These are phyloP conservation scores for Trissoscelio sp. DNA, from an alignment of 2,888 invertebrate species.

Conservation along the genomic window DNA sequence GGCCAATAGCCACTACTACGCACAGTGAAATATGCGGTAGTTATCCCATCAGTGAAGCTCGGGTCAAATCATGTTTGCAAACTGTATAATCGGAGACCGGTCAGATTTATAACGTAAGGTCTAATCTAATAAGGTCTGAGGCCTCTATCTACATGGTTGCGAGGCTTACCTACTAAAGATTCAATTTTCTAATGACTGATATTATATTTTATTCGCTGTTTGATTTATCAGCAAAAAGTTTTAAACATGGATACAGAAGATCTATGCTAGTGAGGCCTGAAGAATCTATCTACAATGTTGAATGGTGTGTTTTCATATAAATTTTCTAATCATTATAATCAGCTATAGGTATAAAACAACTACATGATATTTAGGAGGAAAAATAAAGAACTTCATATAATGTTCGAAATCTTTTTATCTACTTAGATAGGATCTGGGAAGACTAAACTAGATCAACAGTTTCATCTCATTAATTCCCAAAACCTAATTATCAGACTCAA, in stretches of 20 bases:
- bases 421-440: no score
- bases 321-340: no score
- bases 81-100: slow-evolving; percentile 61
- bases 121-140: slow-evolving; percentile 48
- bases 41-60: slow-evolving; percentile 67
- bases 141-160: slow-evolving; percentile 22
- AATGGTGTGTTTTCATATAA: no score
- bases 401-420: no score
- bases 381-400: no score
- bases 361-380: no score
- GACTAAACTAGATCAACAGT: no score
- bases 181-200: slow-evolving; percentile 58
- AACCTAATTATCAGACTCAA: no score
- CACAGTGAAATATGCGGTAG: slow-evolving; percentile 59
- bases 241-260: neutral
- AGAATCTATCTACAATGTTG: neutral
- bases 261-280: neutral
- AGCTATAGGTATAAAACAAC: no score
- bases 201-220: slow-evolving; percentile 44
- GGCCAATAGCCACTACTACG: slow-evolving; percentile 57
- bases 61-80: slow-evolving; percentile 67
- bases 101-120: slow-evolving; percentile 59
- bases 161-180: slow-evolving; percentile 36
- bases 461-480: no score
- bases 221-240: slow-evolving; percentile 4